Conservation (phyloP, 2,797 vertebrate genomes). For the Acanthopagrus latus region DNA sequence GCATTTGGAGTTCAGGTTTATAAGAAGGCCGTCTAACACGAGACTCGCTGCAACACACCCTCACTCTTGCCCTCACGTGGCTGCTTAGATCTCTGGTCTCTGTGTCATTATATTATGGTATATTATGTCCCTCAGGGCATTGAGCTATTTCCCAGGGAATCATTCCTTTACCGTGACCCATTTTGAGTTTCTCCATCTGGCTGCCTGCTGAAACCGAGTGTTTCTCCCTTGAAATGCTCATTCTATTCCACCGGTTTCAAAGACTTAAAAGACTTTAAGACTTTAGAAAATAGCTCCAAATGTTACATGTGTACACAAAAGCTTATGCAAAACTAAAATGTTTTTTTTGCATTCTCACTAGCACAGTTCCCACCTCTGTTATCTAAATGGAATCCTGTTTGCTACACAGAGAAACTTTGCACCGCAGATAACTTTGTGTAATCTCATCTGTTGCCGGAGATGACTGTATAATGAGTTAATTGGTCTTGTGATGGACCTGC, state of each 20-base stretch:
- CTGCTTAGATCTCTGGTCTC: constrained; percentile 14
- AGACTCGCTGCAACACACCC: constrained; percentile 1
- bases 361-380: constrained; percentile 1
- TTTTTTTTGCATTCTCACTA: constrained; percentile 8
- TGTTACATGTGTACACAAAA: background rate
- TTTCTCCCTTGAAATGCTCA: background rate
- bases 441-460: constrained; percentile 46
- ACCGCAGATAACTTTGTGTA: constrained; percentile 32
- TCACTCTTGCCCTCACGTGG: constrained; percentile 11
- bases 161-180: constrained; percentile 4
- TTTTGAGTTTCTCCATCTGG: constrained; percentile 23
- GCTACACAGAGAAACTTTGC: constrained; percentile 20
- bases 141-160: constrained; percentile 25
- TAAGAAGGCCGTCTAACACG: background rate
- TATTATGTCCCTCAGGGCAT: constrained; percentile 27
- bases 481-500: constrained; percentile 43
- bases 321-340: background rate
- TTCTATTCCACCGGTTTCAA: background rate
- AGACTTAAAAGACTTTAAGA: background rate
- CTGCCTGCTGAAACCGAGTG: constrained; percentile 12
- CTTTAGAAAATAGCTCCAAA: background rate
- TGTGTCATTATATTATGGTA: constrained; percentile 29
- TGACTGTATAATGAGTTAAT: constrained; percentile 53
- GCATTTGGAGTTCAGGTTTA: constrained; percentile 10
- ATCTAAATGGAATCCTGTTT: constrained; percentile 27